Evolutionary conservation across 2,888 invertebrate genomes (phyloP), one percentile per base, ranked within the genome.

Genomic region (Apocheima hispidaria): DNA sequence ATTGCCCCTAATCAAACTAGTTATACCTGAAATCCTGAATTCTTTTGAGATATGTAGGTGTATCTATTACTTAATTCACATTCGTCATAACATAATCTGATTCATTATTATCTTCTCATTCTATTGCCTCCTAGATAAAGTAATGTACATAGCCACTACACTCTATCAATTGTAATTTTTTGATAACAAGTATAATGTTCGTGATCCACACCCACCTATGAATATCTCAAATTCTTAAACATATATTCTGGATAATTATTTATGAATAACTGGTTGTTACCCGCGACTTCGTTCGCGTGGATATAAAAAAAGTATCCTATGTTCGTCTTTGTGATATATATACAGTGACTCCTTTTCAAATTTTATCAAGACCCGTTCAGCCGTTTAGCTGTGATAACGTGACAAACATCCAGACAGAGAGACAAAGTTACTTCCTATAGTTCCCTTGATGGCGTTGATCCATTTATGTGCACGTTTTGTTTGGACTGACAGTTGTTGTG

Each of bases 131-230:
- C 28, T 40, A 51, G 48, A 61, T 52, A 41, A 23, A 12, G 26
- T 52, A 36, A 46, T n/a, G n/a, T n/a, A n/a, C n/a, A n/a, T n/a
- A n/a, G n/a, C 14, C 33, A 41, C 35, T 16, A 40, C 35, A 33
- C 48, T 50, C 21, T 41, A 61, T 61, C 56, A 56, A 52, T 56
- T 38, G 46, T 57, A 57, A 52, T 62, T 57, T 14, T 48, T 23
- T 60, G 67, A 69, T 69, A 68, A 65, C 18, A 67, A 6, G 59
- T 60, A 50, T 35, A 65, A 62, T 60, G 63, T 67, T 57, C 65
- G 63, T 67, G 66, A 69, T 63, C 68, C 44, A 46, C 4, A n/a
- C n/a, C n/a, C n/a, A 50, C 40, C 53, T 51, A 55, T 40, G 43
- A 60, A 62, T 50, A 56, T 55, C 30, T 56, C 38, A 23, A 23